Conservation (phyloP, 2,888 invertebrate species). For the Prosapia bicincta region DNA sequence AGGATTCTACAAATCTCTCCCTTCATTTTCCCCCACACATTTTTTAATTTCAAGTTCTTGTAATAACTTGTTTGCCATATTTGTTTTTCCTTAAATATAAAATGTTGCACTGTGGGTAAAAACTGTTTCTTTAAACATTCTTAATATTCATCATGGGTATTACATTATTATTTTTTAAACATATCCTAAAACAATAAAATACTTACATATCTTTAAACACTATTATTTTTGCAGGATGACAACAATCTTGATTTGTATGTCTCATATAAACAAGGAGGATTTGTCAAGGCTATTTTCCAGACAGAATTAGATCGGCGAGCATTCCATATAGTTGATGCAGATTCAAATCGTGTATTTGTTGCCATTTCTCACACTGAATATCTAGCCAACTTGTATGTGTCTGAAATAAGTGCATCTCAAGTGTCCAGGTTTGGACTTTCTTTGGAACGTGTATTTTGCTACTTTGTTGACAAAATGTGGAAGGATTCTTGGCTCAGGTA, state of each 20-base stretch:
- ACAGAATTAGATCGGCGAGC: slow-evolving; percentile 60
- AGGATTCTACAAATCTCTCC: too few species aligned
- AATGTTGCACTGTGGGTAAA: too few species aligned
- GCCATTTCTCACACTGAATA: slow-evolving; percentile 75
- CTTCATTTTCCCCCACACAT: too few species aligned
- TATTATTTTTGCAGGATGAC: slow-evolving; percentile 39
- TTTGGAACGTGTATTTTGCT: slow-evolving; percentile 75
- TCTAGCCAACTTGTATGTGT: slow-evolving; percentile 75
- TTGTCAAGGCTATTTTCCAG: slow-evolving; percentile 72
- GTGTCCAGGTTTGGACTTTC: slow-evolving; percentile 71
- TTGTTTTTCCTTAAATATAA: too few species aligned
- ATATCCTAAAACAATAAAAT: too few species aligned
- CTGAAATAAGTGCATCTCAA: slow-evolving; percentile 58
- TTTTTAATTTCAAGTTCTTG: too few species aligned
- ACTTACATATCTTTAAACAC: not conserved
- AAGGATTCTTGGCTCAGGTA: slow-evolving; percentile 79
- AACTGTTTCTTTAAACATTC: too few species aligned
- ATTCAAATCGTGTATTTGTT: slow-evolving; percentile 66
- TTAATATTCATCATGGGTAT: too few species aligned
- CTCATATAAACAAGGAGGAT: slow-evolving; percentile 68
- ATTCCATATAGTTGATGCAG: slow-evolving; percentile 75
- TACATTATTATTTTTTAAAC: too few species aligned
- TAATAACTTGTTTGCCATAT: too few species aligned
- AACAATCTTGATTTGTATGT: slow-evolving; percentile 64
- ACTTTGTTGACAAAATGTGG: slow-evolving; percentile 79